phyloP scores from a whole-genome alignment of 2,113 vertebrate genomes.

The zebrafish (Danio rerio) region DNA sequence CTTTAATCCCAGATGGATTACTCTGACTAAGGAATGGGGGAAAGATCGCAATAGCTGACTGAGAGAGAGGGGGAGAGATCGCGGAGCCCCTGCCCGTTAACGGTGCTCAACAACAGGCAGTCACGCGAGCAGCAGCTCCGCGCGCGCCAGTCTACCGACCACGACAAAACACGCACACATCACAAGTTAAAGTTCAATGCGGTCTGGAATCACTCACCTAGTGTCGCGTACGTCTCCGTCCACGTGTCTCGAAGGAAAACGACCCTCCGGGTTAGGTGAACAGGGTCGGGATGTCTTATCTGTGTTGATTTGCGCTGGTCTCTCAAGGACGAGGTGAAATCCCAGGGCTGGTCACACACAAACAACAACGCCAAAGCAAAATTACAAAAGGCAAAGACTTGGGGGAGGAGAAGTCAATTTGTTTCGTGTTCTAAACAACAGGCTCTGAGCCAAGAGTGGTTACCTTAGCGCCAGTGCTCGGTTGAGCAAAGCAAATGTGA shows the following conservation, averaged over 20 bases:
- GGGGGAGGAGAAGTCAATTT: constrained; percentile 71
- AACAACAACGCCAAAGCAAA: constrained; percentile 77
- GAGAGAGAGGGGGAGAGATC: constrained; percentile 33
- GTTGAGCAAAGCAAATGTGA: constrained; percentile 32
- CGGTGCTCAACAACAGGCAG: constrained; percentile 26
- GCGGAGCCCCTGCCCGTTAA: constrained; percentile 9
- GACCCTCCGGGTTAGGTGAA: constrained; percentile 63
- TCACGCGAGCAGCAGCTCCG: constrained; percentile 10
- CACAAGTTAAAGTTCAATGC: constrained; percentile 67
- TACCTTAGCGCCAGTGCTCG: constrained; percentile 51
- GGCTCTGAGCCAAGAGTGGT: constrained; percentile 48
- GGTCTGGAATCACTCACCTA: constrained; percentile 77
- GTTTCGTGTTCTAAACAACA: constrained; percentile 53
- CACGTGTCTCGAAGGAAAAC: constrained; percentile 63
- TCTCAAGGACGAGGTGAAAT: constrained; percentile 84
- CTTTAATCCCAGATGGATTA: constrained; percentile 51
- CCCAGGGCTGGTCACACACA: constrained; percentile 79
- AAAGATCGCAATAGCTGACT: constrained; percentile 14
- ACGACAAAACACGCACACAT: constrained; percentile 10
- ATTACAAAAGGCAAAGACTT: constrained; percentile 70
- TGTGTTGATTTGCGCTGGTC: constrained; percentile 63
- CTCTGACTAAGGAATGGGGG: constrained; percentile 18
- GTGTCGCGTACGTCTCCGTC: constrained; percentile 62
- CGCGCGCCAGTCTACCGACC: constrained; percentile 1
- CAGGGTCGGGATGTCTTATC: constrained; percentile 63